These are phyloP conservation scores for Imbricaverruca yamaguchii DNA, from an alignment of 2,888 invertebrate genomes.

Conservation along the genomic window DNA sequence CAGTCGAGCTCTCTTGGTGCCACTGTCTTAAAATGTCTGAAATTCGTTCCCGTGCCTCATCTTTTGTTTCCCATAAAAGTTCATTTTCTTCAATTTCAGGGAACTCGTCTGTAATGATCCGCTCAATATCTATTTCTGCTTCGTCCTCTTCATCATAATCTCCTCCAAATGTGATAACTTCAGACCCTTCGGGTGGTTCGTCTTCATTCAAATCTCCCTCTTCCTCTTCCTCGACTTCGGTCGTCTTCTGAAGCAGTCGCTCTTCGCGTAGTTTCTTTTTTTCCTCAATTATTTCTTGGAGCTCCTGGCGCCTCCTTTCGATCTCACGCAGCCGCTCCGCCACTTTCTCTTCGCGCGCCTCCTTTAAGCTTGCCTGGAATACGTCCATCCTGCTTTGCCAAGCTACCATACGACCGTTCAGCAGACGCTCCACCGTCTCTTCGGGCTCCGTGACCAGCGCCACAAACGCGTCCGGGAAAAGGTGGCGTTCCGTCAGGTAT, in stretches of 20 bases:
- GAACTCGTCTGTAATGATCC: neutral
- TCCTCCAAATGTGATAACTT: neutral
- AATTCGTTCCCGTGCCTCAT: neutral
- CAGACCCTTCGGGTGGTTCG: constrained; percentile 6
- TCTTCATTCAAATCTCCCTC: neutral
- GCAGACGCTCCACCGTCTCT: neutral
- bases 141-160: neutral
- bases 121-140: neutral
- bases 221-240: neutral
- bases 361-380: neutral
- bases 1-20: neutral
- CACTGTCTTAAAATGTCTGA: neutral
- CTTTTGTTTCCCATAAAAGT: neutral
- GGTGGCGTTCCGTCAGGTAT: constrained; percentile 46
- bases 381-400: neutral
- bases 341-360: neutral
- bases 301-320: neutral
- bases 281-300: neutral
- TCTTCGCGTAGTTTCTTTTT: neutral
- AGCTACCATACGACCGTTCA: neutral
- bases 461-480: constrained; percentile 48
- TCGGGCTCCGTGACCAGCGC: neutral
- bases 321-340: neutral
- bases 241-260: neutral
- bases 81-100: neutral